Evolutionary conservation across 2,797 vertebrate genomes (phyloP), one percentile per base, ranked within the genome.

Genomic region (Chaenodraco wilsoni): DNA sequence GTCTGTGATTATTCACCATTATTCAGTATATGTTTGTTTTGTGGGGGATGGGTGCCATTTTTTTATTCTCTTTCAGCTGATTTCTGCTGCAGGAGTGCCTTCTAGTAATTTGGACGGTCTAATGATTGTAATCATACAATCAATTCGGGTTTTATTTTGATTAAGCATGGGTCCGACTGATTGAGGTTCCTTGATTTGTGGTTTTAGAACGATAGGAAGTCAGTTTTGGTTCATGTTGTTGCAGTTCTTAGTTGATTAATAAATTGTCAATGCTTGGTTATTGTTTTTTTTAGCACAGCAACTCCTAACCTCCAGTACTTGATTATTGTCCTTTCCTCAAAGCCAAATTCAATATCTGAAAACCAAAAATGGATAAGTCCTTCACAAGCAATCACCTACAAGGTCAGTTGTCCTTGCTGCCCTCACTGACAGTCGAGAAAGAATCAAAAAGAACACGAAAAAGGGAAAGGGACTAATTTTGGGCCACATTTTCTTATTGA

Each of bases 1-100:
- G 72, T 65, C 61, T 3, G 79, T 87, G 70, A 74, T 83, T 84
- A 75, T 75, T 88, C 78, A 84, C 83, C 70, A 83, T 82, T 83
- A 84, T 82, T 84, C 81, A 54, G 45, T 79, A 78, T 62, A 21
- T 19, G 41, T 55, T 71, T 58, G 50, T 79, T 69, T 68, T 3
- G 40, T 62, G 71, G 75, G 80, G 80, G 78, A 84, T 56, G 78
- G 70, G 70, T 8, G 4, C 49, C 31, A 7, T 27, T 72, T 56
- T 56, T 56, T 45, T 14, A 69, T 72, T 72, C 65, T 16, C 15
- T 51, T 65, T 76, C 41, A 50, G 49, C 52, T 52, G 56, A 83
- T 85, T 82, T 78, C 14, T 72, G 55, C 72, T 57, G 65, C 79
- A 74, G 66, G 54, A 76, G 41, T 59, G 60, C 43, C 66, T 76